Evolutionary conservation across 2,797 vertebrate genomes (phyloP).

Genomic region (Clarias platycephalus): DNA sequence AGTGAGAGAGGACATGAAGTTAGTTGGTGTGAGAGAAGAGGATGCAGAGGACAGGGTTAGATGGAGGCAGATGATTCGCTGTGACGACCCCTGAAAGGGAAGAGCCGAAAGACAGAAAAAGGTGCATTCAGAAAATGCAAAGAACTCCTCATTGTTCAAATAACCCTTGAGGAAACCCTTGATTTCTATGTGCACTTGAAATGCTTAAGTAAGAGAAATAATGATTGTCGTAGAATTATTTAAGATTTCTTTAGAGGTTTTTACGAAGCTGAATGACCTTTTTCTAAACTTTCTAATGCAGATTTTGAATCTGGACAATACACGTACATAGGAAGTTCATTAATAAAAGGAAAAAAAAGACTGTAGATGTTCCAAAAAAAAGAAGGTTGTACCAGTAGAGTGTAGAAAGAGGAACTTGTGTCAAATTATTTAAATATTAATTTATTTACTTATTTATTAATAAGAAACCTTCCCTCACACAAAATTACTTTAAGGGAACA

Average conservation of each 20-base stretch:
- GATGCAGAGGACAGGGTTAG: too few relatives aligned
- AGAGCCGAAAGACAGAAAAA: too few relatives aligned
- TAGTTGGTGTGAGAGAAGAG: too few relatives aligned
- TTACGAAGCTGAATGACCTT: not conserved
- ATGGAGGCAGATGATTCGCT: too few relatives aligned
- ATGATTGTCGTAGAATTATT: not conserved
- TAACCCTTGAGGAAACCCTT: not conserved
- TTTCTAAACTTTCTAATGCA: not conserved
- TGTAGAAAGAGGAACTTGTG: not conserved
- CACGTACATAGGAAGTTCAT: not conserved
- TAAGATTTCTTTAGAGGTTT: not conserved
- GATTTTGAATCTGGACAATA: not conserved
- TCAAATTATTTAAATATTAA: too few relatives aligned
- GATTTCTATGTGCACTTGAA: not conserved
- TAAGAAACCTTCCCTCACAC: not conserved
- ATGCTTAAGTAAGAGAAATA: not conserved
- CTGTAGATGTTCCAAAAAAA: not conserved
- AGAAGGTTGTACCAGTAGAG: not conserved
- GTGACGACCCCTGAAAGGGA: too few relatives aligned
- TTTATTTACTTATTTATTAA: too few relatives aligned
- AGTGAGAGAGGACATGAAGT: too few relatives aligned
- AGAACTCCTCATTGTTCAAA: not conserved
- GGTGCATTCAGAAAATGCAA: not conserved
- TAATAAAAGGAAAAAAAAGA: not conserved
- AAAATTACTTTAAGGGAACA: not conserved